phyloP scores from a whole-genome alignment of 2,888 invertebrate genomes.

The Plemyria rubiginata region DNA sequence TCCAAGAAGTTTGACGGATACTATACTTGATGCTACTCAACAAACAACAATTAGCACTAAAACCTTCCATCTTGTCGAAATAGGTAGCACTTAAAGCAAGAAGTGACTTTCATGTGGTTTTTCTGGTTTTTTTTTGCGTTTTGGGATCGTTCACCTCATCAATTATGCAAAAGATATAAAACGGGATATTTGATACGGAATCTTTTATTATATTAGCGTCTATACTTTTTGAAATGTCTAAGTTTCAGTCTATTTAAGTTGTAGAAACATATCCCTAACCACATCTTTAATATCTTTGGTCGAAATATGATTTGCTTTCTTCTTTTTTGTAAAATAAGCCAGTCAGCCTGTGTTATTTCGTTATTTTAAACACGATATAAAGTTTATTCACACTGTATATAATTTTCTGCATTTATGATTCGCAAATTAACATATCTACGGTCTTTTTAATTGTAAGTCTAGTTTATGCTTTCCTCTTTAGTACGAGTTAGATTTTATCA shows the following conservation, averaged over 20 bases:
- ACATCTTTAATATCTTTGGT: too few relatives aligned
- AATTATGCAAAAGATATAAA: conserved; percentile 30
- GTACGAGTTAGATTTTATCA: conserved; percentile 48
- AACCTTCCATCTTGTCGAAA: conserved; percentile 14
- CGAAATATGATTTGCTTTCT: too few relatives aligned
- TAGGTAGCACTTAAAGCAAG: conserved; percentile 18
- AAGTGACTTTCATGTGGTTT: conserved; percentile 29
- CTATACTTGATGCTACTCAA: background rate
- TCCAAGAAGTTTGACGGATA: too few relatives aligned
- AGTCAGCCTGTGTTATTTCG: background rate
- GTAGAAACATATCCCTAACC: too few relatives aligned
- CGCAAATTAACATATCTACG: conserved; percentile 21
- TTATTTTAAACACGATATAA: conserved; percentile 10
- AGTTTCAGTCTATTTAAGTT: background rate
- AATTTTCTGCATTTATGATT: conserved; percentile 18
- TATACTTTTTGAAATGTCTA: background rate
- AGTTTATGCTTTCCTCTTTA: conserved; percentile 52
- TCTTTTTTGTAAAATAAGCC: background rate
- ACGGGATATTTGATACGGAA: conserved; percentile 18
- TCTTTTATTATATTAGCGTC: conserved; percentile 13
- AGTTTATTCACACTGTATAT: conserved; percentile 17
- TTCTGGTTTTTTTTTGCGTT: conserved; percentile 30
- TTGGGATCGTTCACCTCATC: conserved; percentile 33
- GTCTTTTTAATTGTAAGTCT: conserved; percentile 51
- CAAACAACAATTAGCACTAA: conserved; percentile 5